Evolutionary conservation across 2,888 invertebrate species (phyloP), one percentile per base, ranked within the genome.

Genomic region (Aphidoletes aphidimyza): DNA sequence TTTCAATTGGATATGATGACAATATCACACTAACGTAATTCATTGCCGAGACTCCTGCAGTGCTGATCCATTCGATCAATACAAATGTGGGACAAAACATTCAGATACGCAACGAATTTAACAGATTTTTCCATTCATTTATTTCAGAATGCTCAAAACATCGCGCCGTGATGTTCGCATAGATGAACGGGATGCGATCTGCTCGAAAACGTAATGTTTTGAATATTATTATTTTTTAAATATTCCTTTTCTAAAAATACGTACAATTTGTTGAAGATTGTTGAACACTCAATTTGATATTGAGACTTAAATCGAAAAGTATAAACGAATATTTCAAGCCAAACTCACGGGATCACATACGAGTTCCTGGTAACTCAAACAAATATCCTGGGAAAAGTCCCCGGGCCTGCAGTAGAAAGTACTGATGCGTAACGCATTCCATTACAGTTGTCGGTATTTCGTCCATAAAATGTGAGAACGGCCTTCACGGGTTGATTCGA

Each of bases 361-460:
- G 90, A 89, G 89, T 87, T 90, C 89, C 85, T 88, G 85, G 89
- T 89, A 85, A 78, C 84, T 85, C 85, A 47, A 17, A 0, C 6
- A 19, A 54, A 84, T 45, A 88, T 89, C 89, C 89, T 90, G 89
- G 89, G 89, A 87, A 90, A 90, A 90, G 89, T 90, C 89, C 89
- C 89, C 89, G 89, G 89, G 89, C 88, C 89, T 87, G 89, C 86
- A 89, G 88, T 89, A 89, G 89, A 89, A 89, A 90, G 89, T 90
- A 88, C 88, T 88, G 88, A 88, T 89, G 89, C 47, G 83, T 83
- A 49, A 84, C 30, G 69, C 84, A 78, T 78, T 78, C 30, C 42
- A 49, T 36, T 47, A 47, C 36, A 81, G 47, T 84, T 54, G 81
- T 49, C 22, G 37, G 37, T 37, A 81, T 81, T 81, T 81, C 34